These are phyloP conservation scores for Psephotus haematonotus DNA, from an alignment of 2,113 vertebrate genomes.

Conservation along the genomic window DNA sequence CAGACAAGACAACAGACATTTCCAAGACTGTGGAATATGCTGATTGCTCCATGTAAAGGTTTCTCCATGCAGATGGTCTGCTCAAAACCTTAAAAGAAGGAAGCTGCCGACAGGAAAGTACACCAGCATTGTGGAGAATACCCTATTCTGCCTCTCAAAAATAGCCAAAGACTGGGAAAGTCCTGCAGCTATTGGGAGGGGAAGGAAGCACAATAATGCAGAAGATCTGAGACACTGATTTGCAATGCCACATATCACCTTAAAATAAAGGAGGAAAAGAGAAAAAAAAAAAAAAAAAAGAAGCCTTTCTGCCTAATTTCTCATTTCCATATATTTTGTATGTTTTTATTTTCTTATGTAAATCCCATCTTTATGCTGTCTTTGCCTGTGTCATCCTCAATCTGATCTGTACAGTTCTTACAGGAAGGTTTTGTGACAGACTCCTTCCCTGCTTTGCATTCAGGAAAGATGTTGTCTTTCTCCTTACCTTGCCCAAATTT, in stretches of 20 bases:
- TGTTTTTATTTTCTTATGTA: neutral
- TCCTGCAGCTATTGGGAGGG: neutral
- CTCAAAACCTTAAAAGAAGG: neutral
- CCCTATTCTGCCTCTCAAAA: neutral
- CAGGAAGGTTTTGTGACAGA: neutral
- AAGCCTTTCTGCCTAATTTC: neutral
- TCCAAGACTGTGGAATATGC: neutral
- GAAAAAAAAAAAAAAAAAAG: rapidly evolving
- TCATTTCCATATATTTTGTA: neutral
- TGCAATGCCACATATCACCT: neutral
- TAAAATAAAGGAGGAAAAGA: rapidly evolving
- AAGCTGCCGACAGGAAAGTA: neutral
- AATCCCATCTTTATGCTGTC: neutral
- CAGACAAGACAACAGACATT: neutral
- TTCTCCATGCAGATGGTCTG: neutral
- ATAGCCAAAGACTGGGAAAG: neutral
- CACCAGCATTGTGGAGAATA: neutral
- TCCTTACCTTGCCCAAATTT: neutral
- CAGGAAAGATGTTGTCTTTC: neutral
- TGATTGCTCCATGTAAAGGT: neutral
- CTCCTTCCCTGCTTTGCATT: neutral
- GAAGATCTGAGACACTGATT: neutral
- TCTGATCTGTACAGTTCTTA: neutral
- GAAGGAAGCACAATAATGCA: neutral
- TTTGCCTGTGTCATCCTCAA: neutral